A percentile compares a stretch with the other conserved stretches of the same genome.
These are phyloP conservation scores for Pedionomus torquatus DNA, from an alignment of 2,113 vertebrate species.

Conservation along the genomic window DNA sequence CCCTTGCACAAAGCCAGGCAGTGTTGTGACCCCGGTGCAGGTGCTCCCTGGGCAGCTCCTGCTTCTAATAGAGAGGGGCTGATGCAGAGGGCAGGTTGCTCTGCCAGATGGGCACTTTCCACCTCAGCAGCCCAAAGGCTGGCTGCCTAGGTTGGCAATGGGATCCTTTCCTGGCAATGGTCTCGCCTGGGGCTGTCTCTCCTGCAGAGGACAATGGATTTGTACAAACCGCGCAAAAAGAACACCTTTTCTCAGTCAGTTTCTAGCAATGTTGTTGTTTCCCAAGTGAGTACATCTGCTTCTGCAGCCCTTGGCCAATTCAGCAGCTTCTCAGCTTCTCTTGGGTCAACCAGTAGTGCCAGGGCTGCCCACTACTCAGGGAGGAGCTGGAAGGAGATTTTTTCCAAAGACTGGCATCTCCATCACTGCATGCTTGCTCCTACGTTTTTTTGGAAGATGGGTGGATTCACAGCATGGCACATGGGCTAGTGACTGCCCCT, in stretches of 20 bases:
- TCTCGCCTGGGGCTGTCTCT: neutral
- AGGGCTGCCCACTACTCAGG: too few relatives aligned
- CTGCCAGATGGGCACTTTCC: too few relatives aligned
- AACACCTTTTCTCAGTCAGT: neutral
- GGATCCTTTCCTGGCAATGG: too few relatives aligned
- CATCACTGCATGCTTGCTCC: neutral
- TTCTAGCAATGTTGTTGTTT: conserved; percentile 28
- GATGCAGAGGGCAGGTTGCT: too few relatives aligned
- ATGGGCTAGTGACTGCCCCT: neutral
- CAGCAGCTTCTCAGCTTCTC: neutral
- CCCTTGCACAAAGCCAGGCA: neutral
- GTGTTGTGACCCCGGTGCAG: neutral
- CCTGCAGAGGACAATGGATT: conserved; percentile 35
- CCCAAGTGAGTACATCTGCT: conserved; percentile 50
- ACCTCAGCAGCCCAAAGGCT: too few relatives aligned
- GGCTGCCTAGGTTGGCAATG: too few relatives aligned
- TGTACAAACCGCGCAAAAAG: conserved; percentile 60
- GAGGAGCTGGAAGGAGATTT: neutral
- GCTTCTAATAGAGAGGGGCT: too few relatives aligned
- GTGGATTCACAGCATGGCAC: neutral
- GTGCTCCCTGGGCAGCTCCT: too few relatives aligned
- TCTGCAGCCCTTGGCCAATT: neutral
- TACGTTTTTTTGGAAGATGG: neutral
- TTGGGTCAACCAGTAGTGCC: neutral
- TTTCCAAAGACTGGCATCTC: neutral